Evolutionary conservation across 2,113 vertebrate species (phyloP), one percentile per base, ranked within the genome.

Genomic region (Grallaria varia): DNA sequence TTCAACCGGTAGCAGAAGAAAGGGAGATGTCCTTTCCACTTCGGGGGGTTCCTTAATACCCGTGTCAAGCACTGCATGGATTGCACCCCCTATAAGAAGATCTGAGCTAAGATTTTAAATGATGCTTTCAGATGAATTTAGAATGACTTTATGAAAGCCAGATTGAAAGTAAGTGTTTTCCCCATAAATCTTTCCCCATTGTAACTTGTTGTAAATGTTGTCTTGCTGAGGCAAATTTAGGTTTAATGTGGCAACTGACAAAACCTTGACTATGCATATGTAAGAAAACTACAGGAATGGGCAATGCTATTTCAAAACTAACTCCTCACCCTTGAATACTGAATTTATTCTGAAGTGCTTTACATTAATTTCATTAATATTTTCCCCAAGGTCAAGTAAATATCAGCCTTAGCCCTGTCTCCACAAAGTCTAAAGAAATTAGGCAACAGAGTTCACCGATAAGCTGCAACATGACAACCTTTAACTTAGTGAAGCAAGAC

Each of bases 401-500:
- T 90, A 76, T 95, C 31, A 10, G 66, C 19, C 45, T 86, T 82
- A 87, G 63, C 37, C 31, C 27, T 82, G 49, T 58, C 73, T 94
- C 66, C 66, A 84, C 37, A 69, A 86, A 60, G 44, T 27, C 95
- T 71, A 87, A 89, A 93, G 81, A 73, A 84, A 90, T 87, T 49
- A 87, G 60, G 83, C 60, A 96, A 89, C 23, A 53, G 40, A 90
- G 49, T 45, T 94, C 74, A 89, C 45, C 90, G 93, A 42, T 6
- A 64, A 86, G 40, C 76, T 90, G 69, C 73, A 93, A 58, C 31
- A 58, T 25, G 37, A 62, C 80, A 96, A 96, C 83, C 79, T 88
- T 96, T 83, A 90, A 77, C 82, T 80, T 28, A 64, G 55, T 92
- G 87, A 94, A 86, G 85, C 80, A 96, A 96, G 93, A 84, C 59